A percentile compares a stretch with the other conserved stretches of the same genome.
Evolutionary conservation across 2,888 invertebrate genomes (phyloP).

Genomic region (Heliconius cydno): DNA sequence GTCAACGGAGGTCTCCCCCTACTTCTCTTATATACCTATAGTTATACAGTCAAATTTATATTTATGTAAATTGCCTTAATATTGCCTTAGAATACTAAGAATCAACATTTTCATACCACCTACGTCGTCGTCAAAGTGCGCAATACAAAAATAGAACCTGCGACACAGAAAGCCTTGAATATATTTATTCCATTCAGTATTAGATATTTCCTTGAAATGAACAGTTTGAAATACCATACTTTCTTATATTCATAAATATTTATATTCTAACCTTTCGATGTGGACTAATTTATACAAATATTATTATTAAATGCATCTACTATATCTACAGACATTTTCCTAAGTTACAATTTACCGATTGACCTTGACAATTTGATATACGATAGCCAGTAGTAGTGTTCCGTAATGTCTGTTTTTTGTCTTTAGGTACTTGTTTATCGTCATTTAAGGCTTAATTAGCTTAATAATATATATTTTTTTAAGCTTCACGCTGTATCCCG

Average conservation of each 20-base stretch:
- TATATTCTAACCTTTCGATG: background rate
- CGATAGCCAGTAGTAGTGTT: background rate
- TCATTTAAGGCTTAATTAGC: too few relatives aligned
- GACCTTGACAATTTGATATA: background rate
- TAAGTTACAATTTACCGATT: background rate
- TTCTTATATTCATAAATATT: slow-evolving; percentile 3
- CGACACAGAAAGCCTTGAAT: slow-evolving; percentile 4
- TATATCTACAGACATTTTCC: background rate
- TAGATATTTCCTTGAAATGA: slow-evolving; percentile 11
- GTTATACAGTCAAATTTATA: background rate
- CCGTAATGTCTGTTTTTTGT: background rate
- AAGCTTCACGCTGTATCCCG: too few relatives aligned
- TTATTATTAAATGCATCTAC: background rate
- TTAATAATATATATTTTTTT: too few relatives aligned
- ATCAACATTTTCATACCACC: background rate
- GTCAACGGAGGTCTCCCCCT: too few relatives aligned
- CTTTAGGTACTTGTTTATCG: background rate
- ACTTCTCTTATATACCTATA: background rate
- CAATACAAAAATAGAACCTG: slow-evolving; percentile 16
- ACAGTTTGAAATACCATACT: background rate
- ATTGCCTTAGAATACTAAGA: background rate
- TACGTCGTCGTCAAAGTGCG: background rate
- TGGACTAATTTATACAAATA: background rate
- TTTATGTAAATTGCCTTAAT: too few relatives aligned
- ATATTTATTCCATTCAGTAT: background rate